Evolutionary conservation across 2,888 invertebrate genomes (phyloP).

Genomic region (Hololepta plana): DNA sequence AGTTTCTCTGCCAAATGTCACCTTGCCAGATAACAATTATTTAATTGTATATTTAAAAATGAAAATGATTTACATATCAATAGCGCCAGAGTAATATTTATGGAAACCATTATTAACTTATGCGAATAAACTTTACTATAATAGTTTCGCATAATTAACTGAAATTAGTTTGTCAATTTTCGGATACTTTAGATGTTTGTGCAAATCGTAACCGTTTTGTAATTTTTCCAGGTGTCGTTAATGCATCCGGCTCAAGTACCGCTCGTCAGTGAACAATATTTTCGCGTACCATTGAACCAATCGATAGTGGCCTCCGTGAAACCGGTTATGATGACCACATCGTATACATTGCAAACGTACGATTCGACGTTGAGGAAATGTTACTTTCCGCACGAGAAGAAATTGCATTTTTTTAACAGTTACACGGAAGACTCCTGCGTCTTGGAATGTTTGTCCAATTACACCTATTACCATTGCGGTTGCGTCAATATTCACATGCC

Average conservation of each 20-base stretch:
- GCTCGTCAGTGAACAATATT: conserved; percentile 45
- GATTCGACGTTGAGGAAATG: conserved; percentile 44
- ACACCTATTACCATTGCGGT: conserved; percentile 29
- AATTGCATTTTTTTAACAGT: conserved; percentile 41
- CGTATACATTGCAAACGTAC: conserved; percentile 41
- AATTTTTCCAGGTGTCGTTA: conserved; percentile 32
- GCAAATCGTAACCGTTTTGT: too few species aligned
- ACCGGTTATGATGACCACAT: conserved; percentile 54
- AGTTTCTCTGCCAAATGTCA: too few species aligned
- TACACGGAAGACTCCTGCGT: conserved; percentile 55
- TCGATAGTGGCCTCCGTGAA: conserved; percentile 48
- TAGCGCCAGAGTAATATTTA: too few species aligned
- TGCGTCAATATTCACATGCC: conserved; percentile 45
- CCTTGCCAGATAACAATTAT: too few species aligned
- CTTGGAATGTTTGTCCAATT: conserved; percentile 50
- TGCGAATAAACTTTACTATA: too few species aligned
- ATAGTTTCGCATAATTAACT: too few species aligned
- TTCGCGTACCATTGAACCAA: conserved; percentile 47
- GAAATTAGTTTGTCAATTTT: too few species aligned
- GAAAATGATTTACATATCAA: too few species aligned
- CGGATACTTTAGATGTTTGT: too few species aligned
- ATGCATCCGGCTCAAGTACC: conserved; percentile 51
- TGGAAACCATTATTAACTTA: too few species aligned
- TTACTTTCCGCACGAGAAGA: conserved; percentile 44
- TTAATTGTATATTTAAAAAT: too few species aligned